Evolutionary conservation across 2,888 invertebrate species (phyloP).

Genomic region (Morpho deidamia): DNA sequence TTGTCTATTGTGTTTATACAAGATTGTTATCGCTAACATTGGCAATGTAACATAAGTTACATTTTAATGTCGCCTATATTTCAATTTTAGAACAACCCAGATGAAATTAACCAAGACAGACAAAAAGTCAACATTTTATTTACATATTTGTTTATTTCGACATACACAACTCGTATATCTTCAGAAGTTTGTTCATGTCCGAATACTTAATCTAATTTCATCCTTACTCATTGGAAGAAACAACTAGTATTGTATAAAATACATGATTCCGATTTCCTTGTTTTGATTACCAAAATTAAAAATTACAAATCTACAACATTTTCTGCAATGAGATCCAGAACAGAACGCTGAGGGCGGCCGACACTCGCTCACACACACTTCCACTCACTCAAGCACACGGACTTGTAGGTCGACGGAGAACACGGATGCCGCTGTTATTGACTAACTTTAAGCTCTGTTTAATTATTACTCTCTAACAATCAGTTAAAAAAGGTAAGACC

Average conservation of each 20-base stretch:
- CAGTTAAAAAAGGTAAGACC: constrained; percentile 58
- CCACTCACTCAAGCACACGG: constrained; percentile 24
- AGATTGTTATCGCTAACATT: too few species aligned
- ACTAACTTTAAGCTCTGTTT: constrained; percentile 55
- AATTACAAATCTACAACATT: constrained; percentile 68
- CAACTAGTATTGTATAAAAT: constrained; percentile 69
- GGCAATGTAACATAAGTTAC: too few species aligned
- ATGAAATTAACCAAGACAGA: constrained; percentile 30
- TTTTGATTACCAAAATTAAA: constrained; percentile 53
- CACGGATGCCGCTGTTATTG: constrained; percentile 31
- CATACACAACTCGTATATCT: constrained; percentile 69
- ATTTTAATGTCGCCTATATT: too few species aligned
- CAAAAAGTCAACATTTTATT: constrained; percentile 72
- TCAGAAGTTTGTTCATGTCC: constrained; percentile 70
- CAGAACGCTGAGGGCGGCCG: constrained; percentile 41
- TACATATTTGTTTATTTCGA: constrained; percentile 72
- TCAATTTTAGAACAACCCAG: neutral
- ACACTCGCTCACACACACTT: constrained; percentile 27
- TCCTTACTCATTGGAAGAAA: constrained; percentile 70
- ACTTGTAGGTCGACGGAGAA: constrained; percentile 25
- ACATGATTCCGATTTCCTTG: constrained; percentile 69
- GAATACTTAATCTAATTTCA: constrained; percentile 67
- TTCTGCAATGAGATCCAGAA: constrained; percentile 70
- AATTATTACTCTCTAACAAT: constrained; percentile 51
- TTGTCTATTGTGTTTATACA: too few species aligned